phyloP scores from a whole-genome alignment of 2,113 vertebrate species.

The Pyxicephalus adspersus region DNA sequence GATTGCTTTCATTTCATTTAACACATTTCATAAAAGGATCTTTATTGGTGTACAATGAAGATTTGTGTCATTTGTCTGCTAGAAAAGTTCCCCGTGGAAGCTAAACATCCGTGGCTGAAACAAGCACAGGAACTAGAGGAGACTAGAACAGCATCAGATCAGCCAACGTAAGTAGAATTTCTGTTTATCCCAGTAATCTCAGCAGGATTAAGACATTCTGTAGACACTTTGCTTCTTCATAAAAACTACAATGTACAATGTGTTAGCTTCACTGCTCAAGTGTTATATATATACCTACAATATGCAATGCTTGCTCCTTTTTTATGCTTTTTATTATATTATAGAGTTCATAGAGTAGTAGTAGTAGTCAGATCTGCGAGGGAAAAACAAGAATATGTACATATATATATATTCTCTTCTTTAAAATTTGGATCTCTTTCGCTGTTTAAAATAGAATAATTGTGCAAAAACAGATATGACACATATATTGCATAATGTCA shows the following conservation, averaged over 20 bases:
- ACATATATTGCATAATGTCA: no score
- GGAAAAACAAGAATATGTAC: no score
- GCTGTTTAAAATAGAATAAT: no score
- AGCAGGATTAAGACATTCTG: constrained; percentile 37
- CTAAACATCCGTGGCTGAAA: constrained; percentile 87
- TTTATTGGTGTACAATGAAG: constrained; percentile 26
- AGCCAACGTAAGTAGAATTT: constrained; percentile 82
- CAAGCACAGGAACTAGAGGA: constrained; percentile 92
- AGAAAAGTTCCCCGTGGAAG: constrained; percentile 89
- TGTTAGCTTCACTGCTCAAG: background rate
- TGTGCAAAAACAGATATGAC: no score
- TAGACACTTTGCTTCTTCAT: constrained; percentile 6
- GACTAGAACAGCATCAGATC: constrained; percentile 77
- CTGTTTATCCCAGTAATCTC: constrained; percentile 46
- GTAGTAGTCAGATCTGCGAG: no score
- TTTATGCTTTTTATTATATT: no score
- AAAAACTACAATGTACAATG: constrained; percentile 42
- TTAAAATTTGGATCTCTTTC: no score
- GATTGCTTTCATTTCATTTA: background rate
- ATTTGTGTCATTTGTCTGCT: constrained; percentile 48
- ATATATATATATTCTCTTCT: no score
- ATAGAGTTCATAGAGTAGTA: no score
- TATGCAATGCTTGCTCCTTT: background rate
- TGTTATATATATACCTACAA: background rate
- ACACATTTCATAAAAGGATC: constrained; percentile 31